These are phyloP conservation scores for Trileptium ribeirensis DNA, from an alignment of 2,888 invertebrate genomes.

Conservation along the genomic window DNA sequence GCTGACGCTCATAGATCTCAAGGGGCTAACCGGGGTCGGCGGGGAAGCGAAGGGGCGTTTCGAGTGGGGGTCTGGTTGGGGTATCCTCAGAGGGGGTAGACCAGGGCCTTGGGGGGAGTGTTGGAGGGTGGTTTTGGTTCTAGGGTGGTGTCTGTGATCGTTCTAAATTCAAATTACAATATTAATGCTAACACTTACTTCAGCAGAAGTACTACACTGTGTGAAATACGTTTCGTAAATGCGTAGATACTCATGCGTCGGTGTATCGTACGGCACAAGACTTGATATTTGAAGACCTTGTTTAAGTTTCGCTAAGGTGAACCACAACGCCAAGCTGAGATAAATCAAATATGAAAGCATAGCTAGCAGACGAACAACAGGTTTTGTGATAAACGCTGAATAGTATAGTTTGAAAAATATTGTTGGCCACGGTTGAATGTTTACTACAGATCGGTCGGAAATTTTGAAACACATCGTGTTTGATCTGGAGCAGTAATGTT, in stretches of 20 bases:
- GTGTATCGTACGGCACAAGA: slow-evolving; percentile 76
- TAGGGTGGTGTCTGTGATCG: too few species aligned
- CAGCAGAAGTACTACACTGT: slow-evolving; percentile 51
- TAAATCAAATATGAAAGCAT: slow-evolving; percentile 65
- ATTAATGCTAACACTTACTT: slow-evolving; percentile 77
- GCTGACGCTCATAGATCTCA: too few species aligned
- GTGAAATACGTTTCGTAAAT: slow-evolving; percentile 75
- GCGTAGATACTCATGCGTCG: slow-evolving; percentile 81
- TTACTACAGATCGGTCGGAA: too few species aligned
- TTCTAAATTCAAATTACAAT: too few species aligned
- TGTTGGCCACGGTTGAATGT: slow-evolving; percentile 10
- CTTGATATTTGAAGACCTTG: slow-evolving; percentile 80
- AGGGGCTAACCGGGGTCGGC: too few species aligned
- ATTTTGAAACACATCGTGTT: too few species aligned
- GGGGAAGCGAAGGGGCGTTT: too few species aligned
- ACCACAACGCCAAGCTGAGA: slow-evolving; percentile 66
- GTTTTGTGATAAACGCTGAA: slow-evolving; percentile 4
- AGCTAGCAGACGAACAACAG: slow-evolving; percentile 58
- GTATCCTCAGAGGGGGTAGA: too few species aligned
- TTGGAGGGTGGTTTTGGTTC: too few species aligned
- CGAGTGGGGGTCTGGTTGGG: too few species aligned
- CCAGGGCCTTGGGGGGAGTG: too few species aligned
- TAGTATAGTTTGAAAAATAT: slow-evolving; percentile 28
- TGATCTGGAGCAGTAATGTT: too few species aligned
- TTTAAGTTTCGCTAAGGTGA: slow-evolving; percentile 59